Evolutionary conservation across 2,797 vertebrate species (phyloP), one percentile per base, ranked within the genome.

Genomic region (Paramormyrops hopkinsi): DNA sequence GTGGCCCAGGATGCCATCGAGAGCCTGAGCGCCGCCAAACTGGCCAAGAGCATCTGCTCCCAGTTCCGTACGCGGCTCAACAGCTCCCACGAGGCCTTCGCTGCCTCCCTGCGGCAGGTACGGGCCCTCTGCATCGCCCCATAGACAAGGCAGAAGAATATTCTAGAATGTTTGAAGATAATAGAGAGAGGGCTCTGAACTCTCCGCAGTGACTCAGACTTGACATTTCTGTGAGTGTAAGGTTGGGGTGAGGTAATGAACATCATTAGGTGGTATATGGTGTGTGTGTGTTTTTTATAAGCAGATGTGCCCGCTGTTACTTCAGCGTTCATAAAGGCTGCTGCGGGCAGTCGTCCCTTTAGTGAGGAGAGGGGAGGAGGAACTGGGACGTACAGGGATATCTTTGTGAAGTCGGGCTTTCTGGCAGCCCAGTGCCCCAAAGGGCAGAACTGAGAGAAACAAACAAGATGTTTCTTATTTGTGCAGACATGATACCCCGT

Each of bases 1-100:
- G 97, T 99, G 87, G 99, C 98, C 87, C 99, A 99, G 93, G 99
- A 99, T 0, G 98, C 99, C 87, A 99, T 99, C 0, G 99, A 99
- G 95, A 99, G 98, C 92, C 97, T 99, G 86, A 99, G 98, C 0
- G 98, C 99, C 0, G 97, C 98, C 91, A 99, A 99, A 91, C 94
- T 99, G 91, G 98, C 99, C 90, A 97, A 96, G 93, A 99, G 97
- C 94, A 99, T 99, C 92, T 99, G 99, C 92, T 98, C 98, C 91
- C 99, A 99, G 91, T 99, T 99, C 93, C 96, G 97, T 37, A 99
- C 98, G 0, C 96, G 97, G 17, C 97, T 99, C 25, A 98, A 99
- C 93, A 98, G 98, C 91, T 99, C 98, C 88, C 98, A 99, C 0
- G 99, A 99, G 88, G 99, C 99, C 62, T 99, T 99, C 54, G 98